phyloP scores from a whole-genome alignment of 2,888 invertebrate genomes.

The Drepanosiphum platanoidis region DNA sequence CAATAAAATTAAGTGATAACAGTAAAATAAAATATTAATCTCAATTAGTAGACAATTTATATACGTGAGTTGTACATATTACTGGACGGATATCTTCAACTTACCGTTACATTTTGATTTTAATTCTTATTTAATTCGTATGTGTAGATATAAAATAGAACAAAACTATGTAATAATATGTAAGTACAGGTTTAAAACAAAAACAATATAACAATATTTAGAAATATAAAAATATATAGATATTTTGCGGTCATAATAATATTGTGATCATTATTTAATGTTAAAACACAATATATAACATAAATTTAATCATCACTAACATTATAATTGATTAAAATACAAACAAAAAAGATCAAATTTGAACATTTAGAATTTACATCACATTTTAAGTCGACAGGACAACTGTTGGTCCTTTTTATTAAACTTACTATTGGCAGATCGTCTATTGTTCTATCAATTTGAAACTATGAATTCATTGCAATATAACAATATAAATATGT shows the following conservation, averaged over 20 bases:
- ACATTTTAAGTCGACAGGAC: background rate
- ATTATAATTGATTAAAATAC: background rate
- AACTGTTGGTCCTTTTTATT: background rate
- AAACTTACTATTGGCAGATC: background rate
- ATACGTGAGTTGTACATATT: background rate
- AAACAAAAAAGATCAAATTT: slow-evolving; percentile 20
- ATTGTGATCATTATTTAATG: no score
- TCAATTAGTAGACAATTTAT: background rate
- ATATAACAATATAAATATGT: background rate
- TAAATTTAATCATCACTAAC: background rate
- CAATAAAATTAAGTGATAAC: slow-evolving; percentile 3
- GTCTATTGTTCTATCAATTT: background rate
- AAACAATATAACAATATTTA: background rate
- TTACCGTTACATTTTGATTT: background rate
- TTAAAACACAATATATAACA: slow-evolving; percentile 14
- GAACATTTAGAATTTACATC: slow-evolving; percentile 21
- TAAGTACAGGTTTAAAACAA: background rate
- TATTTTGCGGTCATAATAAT: background rate
- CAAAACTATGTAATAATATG: background rate
- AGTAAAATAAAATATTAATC: slow-evolving; percentile 8
- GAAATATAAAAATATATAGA: background rate
- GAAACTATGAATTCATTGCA: background rate
- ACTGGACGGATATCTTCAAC: slow-evolving; percentile 25
- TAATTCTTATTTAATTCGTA: background rate
- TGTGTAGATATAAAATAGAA: background rate